Percentiles rank a stretch among this genome's conserved stretches.
phyloP scores from a whole-genome alignment of 1,140 invertebrate species.

The Tribolium castaneum region DNA sequence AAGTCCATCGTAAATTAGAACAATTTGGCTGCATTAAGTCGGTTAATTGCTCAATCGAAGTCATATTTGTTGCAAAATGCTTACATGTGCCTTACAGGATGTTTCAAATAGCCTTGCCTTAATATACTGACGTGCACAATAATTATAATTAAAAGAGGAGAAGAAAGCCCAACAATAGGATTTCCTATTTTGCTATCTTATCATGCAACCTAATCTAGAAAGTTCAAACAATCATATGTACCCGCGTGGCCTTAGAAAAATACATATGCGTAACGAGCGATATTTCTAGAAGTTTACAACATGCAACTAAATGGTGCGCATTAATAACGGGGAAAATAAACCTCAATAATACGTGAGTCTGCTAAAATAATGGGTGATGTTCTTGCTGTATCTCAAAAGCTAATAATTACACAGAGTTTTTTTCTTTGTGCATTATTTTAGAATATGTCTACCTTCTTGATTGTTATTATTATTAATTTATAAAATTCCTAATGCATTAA shows the following conservation, averaged over 20 bases:
- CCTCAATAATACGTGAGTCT: too few relatives aligned
- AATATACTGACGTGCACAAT: background rate
- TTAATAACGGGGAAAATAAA: too few relatives aligned
- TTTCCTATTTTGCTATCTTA: slow-evolving; percentile 1
- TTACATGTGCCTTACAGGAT: slow-evolving; percentile 13
- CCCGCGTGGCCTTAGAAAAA: background rate
- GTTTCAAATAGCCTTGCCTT: slow-evolving; percentile 11
- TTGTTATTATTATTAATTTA: too few relatives aligned
- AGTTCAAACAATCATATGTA: background rate
- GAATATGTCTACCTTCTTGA: too few relatives aligned
- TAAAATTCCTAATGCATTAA: too few relatives aligned
- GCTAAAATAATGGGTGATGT: too few relatives aligned
- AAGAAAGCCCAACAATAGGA: slow-evolving; percentile 13
- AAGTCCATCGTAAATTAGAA: background rate
- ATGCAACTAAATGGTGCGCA: background rate
- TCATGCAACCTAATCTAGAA: slow-evolving; percentile 19
- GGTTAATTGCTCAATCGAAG: slow-evolving; percentile 2
- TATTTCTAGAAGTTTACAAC: background rate
- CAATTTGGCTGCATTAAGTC: background rate
- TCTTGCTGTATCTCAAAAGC: too few relatives aligned
- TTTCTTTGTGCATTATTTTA: too few relatives aligned
- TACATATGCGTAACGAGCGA: background rate
- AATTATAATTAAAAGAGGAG: background rate
- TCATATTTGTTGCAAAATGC: background rate
- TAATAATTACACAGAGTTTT: too few relatives aligned